A percentile compares a stretch with the other conserved stretches of the same genome.
phyloP scores from a whole-genome alignment of 2,797 vertebrate genomes.

The Acomys russatus region DNA sequence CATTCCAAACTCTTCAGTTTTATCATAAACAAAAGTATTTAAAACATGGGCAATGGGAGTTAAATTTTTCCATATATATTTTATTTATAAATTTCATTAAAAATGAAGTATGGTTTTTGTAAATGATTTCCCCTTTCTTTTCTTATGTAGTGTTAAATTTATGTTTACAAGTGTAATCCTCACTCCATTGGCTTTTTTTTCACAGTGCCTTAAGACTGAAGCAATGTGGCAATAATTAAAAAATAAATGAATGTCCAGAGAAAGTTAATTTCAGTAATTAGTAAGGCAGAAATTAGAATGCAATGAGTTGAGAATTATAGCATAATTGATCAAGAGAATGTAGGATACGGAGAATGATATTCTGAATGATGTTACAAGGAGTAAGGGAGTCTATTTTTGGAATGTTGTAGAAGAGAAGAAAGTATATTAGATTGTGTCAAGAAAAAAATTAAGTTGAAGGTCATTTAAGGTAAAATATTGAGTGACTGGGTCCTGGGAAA shows the following conservation, averaged over 20 bases:
- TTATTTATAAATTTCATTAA: not conserved
- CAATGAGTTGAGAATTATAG: conserved; percentile 28
- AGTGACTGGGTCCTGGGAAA: not conserved
- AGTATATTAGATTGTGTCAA: conserved; percentile 20
- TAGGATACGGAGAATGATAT: not conserved
- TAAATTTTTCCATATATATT: not conserved
- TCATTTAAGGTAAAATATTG: not conserved
- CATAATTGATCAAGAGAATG: conserved; percentile 12
- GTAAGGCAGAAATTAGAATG: conserved; percentile 23
- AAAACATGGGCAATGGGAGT: not conserved
- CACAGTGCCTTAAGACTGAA: not conserved
- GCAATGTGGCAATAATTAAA: conserved; percentile 46
- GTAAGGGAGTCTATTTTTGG: conserved; percentile 11
- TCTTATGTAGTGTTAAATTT: not conserved
- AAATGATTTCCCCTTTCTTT: not conserved
- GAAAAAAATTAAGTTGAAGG: not conserved
- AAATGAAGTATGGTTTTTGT: not conserved
- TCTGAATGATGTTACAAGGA: conserved; percentile 32
- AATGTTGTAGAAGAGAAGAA: not conserved
- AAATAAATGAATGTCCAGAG: conserved; percentile 44
- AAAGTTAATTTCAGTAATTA: conserved; percentile 60
- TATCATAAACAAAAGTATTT: not conserved
- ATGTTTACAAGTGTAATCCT: not conserved
- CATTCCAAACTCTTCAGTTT: not conserved
- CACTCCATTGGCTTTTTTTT: not conserved